phyloP scores from a whole-genome alignment of 2,113 vertebrate species.

The Choloepus hoffmanni region DNA sequence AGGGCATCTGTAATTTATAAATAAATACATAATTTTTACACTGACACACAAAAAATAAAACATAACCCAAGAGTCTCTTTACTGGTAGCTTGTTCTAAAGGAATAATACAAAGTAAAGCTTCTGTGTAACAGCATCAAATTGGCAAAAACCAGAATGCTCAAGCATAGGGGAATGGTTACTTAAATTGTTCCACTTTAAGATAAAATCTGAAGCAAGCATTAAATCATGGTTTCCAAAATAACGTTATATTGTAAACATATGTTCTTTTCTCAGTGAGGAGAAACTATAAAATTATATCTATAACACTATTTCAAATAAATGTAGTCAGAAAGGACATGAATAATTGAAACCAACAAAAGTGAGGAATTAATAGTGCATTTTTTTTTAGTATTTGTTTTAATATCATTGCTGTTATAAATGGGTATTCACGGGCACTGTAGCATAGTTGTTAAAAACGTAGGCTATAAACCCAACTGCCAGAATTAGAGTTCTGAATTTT shows the following conservation, averaged over 20 bases:
- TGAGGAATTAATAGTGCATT: background rate
- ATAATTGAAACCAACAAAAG: background rate
- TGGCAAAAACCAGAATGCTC: background rate
- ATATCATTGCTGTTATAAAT: background rate
- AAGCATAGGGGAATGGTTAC: background rate
- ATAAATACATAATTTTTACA: background rate
- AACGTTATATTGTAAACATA: background rate
- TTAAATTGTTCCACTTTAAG: slow-evolving; percentile 3
- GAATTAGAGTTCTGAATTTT: slow-evolving; percentile 27
- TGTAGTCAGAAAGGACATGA: slow-evolving; percentile 38
- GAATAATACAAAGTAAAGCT: slow-evolving; percentile 32
- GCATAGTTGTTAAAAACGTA: background rate
- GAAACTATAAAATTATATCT: background rate
- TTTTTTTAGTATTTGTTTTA: background rate
- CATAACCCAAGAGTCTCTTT: background rate
- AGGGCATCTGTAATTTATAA: background rate
- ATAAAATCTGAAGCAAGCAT: slow-evolving; percentile 42
- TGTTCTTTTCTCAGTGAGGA: slow-evolving; percentile 24
- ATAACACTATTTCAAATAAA: background rate
- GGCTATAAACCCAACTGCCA: background rate
- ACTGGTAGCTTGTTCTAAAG: background rate
- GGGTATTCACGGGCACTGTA: slow-evolving; percentile 17
- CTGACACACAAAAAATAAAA: background rate
- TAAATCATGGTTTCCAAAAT: slow-evolving; percentile 32
- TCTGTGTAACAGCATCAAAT: background rate